Conservation (phyloP, 2,888 invertebrate species). For the Cerastoderma edule region DNA sequence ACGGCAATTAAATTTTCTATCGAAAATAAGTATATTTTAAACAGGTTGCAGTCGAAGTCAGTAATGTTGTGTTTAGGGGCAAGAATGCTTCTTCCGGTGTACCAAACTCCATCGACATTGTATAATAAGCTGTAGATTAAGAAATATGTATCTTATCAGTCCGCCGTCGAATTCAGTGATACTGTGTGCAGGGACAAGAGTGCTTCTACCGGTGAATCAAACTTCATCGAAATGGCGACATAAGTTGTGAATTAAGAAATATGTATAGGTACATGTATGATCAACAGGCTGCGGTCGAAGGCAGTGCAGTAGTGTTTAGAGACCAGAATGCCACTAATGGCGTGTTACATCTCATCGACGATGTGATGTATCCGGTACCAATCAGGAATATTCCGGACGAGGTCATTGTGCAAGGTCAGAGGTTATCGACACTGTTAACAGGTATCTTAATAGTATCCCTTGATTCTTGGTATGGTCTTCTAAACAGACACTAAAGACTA, state of each 20-base stretch:
- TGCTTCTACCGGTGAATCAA: not conserved
- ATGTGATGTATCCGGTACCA: constrained; percentile 59
- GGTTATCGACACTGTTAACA: constrained; percentile 48
- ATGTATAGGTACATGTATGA: too few species aligned
- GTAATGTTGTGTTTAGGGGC: too few species aligned
- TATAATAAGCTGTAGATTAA: too few species aligned
- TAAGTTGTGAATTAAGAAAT: too few species aligned
- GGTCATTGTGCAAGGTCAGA: constrained; percentile 26
- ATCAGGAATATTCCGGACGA: constrained; percentile 33
- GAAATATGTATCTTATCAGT: not conserved
- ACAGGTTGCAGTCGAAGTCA: too few species aligned
- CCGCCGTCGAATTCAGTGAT: not conserved
- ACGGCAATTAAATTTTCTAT: too few species aligned
- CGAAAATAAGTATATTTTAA: too few species aligned
- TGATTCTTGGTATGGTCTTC: too few species aligned
- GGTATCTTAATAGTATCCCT: constrained; percentile 29
- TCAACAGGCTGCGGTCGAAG: constrained; percentile 59
- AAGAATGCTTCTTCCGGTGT: too few species aligned
- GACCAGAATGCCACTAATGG: constrained; percentile 59
- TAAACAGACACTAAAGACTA: too few species aligned
- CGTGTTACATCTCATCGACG: constrained; percentile 50
- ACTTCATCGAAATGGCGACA: too few species aligned
- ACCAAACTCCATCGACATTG: too few species aligned
- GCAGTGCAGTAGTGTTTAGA: constrained; percentile 49
- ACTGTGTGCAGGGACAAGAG: not conserved